Evolutionary conservation across 2,113 vertebrate genomes (phyloP).

Genomic region (Thalassarche chlororhynchos): DNA sequence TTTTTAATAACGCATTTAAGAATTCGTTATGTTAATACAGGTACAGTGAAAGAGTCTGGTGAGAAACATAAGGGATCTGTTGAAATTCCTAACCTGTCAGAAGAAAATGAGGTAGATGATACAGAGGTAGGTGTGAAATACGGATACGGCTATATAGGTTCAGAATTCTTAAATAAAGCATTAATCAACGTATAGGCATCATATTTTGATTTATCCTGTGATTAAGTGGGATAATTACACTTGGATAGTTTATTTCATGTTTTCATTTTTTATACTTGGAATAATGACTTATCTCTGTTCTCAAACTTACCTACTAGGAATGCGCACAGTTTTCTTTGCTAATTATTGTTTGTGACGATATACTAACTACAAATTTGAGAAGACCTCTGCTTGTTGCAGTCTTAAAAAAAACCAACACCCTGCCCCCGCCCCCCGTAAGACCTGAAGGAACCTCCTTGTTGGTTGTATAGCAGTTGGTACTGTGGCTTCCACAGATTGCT

Average conservation of each 20-base stretch:
- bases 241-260: background rate
- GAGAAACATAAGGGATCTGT: conserved; percentile 73
- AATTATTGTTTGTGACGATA: background rate
- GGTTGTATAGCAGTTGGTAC: background rate
- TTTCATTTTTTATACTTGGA: background rate
- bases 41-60: conserved; percentile 73
- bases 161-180: background rate
- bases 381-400: background rate
- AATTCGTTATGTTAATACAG: conserved; percentile 68
- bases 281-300: background rate
- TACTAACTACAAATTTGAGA: background rate
- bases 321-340: background rate
- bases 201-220: background rate
- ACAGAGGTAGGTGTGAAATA: conserved; percentile 66
- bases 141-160: background rate
- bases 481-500: background rate
- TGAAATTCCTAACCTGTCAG: conserved; percentile 78
- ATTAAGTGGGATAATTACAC: background rate
- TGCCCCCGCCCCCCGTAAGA: background rate
- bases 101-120: conserved; percentile 79
- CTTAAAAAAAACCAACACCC: background rate
- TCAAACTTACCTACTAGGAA: background rate
- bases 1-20: conserved; percentile 49
- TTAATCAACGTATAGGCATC: background rate
- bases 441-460: background rate